These are phyloP conservation scores for Malaclemys terrapin DNA, from an alignment of 2,113 vertebrate genomes.

Conservation along the genomic window DNA sequence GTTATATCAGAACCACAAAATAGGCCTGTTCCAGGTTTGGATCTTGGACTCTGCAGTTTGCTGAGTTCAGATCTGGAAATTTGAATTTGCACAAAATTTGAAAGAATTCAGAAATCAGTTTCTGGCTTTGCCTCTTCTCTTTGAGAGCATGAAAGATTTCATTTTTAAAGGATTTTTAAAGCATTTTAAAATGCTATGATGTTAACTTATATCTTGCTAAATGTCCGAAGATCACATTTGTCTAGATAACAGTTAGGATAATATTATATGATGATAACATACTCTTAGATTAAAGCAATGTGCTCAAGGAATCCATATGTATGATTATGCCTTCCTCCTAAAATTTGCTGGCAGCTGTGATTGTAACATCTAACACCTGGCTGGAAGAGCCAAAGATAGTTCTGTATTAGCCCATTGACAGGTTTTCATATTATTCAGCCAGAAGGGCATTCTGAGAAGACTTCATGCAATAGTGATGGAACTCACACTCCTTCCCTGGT, in stretches of 20 bases:
- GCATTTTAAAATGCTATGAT: not conserved
- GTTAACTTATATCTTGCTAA: not conserved
- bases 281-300: not conserved
- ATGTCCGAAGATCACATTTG: not conserved
- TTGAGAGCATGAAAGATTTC: not conserved
- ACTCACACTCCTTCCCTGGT: slow-evolving; percentile 1
- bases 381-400: not conserved
- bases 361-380: rapidly evolving
- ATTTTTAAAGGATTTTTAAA: not conserved
- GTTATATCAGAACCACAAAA: not conserved
- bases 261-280: not conserved
- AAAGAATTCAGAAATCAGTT: not conserved
- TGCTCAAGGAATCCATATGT: not conserved
- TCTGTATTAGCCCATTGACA: not conserved
- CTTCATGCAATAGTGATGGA: not conserved
- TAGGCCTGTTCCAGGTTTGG: not conserved
- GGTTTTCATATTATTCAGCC: not conserved
- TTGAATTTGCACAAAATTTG: not conserved
- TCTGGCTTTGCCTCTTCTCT: not conserved
- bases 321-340: not conserved
- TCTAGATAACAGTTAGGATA: not conserved
- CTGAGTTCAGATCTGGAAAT: not conserved
- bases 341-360: not conserved
- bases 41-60: not conserved
- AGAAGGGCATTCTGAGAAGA: not conserved